Percentiles rank a stretch among this genome's conserved stretches.
Conservation (phyloP, 2,888 invertebrate species). For the Petrophora chlorosata region DNA sequence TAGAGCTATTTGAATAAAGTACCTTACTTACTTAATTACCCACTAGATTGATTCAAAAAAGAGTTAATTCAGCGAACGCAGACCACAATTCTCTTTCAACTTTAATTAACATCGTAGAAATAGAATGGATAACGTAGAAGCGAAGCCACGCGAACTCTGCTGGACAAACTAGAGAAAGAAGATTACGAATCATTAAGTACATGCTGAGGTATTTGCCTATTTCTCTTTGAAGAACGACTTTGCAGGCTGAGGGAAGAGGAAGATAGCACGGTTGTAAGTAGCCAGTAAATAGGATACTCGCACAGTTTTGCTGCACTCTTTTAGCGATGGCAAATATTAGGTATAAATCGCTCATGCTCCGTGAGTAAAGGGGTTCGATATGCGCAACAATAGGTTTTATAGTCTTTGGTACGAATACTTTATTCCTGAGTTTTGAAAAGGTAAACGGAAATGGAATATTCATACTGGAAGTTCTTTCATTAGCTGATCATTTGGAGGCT, state of each 20-base stretch:
- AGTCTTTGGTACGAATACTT: no score
- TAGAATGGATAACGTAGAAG: conserved; percentile 30
- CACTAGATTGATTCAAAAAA: conserved; percentile 37
- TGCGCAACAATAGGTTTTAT: no score
- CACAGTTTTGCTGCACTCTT: no score
- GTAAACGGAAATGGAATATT: conserved; percentile 38
- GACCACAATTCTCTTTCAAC: conserved; percentile 55
- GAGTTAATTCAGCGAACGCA: conserved; percentile 42
- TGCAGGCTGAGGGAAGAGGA: no score
- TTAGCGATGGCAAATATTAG: no score
- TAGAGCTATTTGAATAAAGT: conserved; percentile 13
- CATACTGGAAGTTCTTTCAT: conserved; percentile 40
- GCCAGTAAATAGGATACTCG: no score
- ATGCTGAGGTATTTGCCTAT: no score
- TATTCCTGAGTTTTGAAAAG: conserved; percentile 30
- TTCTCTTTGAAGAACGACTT: no score
- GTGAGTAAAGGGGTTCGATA: no score
- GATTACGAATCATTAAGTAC: no score
- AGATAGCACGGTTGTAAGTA: no score
- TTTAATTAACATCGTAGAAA: conserved; percentile 54
- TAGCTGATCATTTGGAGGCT: conserved; percentile 32
- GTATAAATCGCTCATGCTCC: no score
- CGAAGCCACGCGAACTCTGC: conserved; percentile 19
- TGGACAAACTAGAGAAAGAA: conserved; percentile 23
- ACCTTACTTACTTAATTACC: conserved; percentile 12